Percentiles rank a stretch among this genome's conserved stretches.
phyloP scores from a whole-genome alignment of 1,140 invertebrate genomes.

The Euura lappo region DNA sequence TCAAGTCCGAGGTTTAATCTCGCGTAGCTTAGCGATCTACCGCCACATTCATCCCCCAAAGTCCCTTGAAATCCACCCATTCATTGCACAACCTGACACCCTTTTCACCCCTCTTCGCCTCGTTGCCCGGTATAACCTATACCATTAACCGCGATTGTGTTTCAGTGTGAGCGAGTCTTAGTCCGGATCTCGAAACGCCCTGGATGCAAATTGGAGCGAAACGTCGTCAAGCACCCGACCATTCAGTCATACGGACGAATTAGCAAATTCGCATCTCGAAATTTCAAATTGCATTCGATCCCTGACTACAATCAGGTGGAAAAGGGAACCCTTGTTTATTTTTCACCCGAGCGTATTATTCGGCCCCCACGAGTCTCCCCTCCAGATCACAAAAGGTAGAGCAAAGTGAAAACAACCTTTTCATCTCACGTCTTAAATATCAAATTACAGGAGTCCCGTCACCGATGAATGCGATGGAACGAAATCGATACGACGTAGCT shows the following conservation, averaged over 20 bases:
- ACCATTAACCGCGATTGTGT: slow-evolving; percentile 3
- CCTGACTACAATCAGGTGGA: background rate
- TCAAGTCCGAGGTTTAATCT: slow-evolving; percentile 7
- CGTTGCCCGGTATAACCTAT: background rate
- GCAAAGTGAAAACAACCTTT: background rate
- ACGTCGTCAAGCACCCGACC: background rate
- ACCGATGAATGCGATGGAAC: no score
- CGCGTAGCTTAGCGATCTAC: background rate
- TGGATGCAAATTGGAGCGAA: background rate
- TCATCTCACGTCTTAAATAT: background rate
- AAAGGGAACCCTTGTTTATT: background rate
- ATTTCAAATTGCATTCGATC: background rate
- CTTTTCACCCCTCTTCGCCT: background rate
- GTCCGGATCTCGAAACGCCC: background rate
- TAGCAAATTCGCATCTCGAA: background rate
- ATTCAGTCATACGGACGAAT: background rate
- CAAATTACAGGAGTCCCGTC: background rate
- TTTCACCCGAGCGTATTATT: background rate
- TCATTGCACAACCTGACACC: background rate
- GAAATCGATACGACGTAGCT: background rate
- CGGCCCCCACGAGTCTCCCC: background rate
- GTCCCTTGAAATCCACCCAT: background rate
- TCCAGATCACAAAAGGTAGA: background rate
- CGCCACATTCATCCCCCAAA: slow-evolving; percentile 6
- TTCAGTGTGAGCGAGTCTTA: background rate